phyloP scores from a whole-genome alignment of 2,113 vertebrate genomes.

The Rattus norvegicus region GRCr8 NC_086020.1:40986001-40986500 shows the following conservation, averaged over 20 bases:
- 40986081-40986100: constrained; percentile 46
- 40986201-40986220: too few relatives aligned
- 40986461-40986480: constrained; percentile 10
- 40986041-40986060: background rate
- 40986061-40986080: constrained; percentile 15
- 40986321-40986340: constrained; percentile 30
- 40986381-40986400: constrained; percentile 46
- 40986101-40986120: constrained; percentile 43
- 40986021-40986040: constrained; percentile 28
- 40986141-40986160: constrained; percentile 5
- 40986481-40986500: constrained; percentile 2
- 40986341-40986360: constrained; percentile 3
- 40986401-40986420: constrained; percentile 5
- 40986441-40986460: constrained; percentile 4
- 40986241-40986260: constrained; percentile 41
- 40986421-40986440: background rate
- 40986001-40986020: background rate
- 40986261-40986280: constrained; percentile 38
- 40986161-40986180: background rate
- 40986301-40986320: constrained; percentile 48
- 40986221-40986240: background rate
- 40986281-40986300: constrained; percentile 7
- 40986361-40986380: constrained; percentile 17
- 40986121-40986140: constrained; percentile 36
- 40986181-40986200: background rate